These are phyloP conservation scores for Pao palembangensis DNA, from an alignment of 2,113 vertebrate species.

Conservation along the genomic window DNA sequence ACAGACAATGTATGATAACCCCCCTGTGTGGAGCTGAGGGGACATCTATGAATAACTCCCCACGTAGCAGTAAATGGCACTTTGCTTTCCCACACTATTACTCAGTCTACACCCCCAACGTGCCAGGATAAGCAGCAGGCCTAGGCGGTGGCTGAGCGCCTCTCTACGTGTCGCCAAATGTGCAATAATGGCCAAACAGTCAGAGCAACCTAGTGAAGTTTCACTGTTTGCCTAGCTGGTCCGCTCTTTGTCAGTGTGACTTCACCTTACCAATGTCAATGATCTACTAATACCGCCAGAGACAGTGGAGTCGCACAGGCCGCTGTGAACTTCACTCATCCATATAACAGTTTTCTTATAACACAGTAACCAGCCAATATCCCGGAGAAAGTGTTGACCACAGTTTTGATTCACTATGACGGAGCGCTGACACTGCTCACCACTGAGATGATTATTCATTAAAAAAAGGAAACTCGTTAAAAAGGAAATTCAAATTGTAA, in stretches of 20 bases:
- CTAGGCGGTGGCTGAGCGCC: slow-evolving; percentile 31
- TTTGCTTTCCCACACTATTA: slow-evolving; percentile 62
- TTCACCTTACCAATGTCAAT: slow-evolving; percentile 25
- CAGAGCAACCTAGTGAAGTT: not conserved
- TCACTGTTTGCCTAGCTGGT: slow-evolving; percentile 1
- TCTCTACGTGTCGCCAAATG: slow-evolving; percentile 35
- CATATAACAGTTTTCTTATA: slow-evolving; percentile 19
- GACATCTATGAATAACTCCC: slow-evolving; percentile 64
- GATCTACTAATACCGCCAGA: slow-evolving; percentile 19
- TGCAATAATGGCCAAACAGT: slow-evolving; percentile 26
- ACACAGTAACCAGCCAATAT: slow-evolving; percentile 5
- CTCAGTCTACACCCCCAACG: slow-evolving; percentile 64
- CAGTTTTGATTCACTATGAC: not conserved
- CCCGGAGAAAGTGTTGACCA: slow-evolving; percentile 1
- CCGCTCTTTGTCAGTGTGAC: not conserved
- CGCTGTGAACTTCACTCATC: slow-evolving; percentile 11
- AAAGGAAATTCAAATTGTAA: no score
- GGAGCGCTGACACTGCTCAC: not conserved
- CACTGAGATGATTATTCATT: not conserved
- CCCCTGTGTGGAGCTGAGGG: slow-evolving; percentile 49
- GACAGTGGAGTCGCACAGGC: not conserved
- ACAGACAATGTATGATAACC: slow-evolving; percentile 53
- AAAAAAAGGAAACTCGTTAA: no score
- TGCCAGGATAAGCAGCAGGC: slow-evolving; percentile 51
- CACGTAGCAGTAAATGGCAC: slow-evolving; percentile 63